A percentile compares a stretch with the other conserved stretches of the same genome.
These are phyloP conservation scores for Catajapyx aquilonaris DNA, from an alignment of 1,140 invertebrate genomes.

Conservation along the genomic window DNA sequence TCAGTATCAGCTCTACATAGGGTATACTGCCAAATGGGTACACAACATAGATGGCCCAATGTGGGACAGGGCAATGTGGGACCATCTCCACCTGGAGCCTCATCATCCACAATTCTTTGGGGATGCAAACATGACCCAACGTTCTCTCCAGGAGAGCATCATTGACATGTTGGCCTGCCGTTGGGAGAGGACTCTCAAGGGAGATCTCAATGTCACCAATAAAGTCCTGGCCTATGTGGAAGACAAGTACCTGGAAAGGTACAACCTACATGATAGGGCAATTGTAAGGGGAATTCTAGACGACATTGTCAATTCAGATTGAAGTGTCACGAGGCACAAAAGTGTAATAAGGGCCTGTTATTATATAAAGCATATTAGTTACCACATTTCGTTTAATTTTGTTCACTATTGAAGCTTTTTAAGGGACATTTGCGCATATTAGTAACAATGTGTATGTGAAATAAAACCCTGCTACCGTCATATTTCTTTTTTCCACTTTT, in stretches of 20 bases:
- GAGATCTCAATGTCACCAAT: background rate
- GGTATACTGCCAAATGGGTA: background rate
- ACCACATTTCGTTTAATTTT: background rate
- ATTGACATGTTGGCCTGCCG: background rate
- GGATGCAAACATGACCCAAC: background rate
- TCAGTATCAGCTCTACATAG: background rate
- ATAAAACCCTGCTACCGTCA: background rate
- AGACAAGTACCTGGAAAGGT: background rate
- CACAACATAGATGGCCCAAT: background rate
- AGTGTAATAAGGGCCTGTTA: background rate
- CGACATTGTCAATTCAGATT: background rate
- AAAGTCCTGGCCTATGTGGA: background rate
- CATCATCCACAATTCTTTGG: background rate
- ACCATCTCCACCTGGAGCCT: background rate
- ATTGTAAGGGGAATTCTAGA: background rate
- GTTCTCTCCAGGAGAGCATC: background rate
- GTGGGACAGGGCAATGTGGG: background rate
- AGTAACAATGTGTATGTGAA: background rate
- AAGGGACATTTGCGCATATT: background rate
- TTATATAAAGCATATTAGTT: background rate
- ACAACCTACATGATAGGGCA: background rate
- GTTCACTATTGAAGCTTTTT: background rate
- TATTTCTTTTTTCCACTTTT: no score
- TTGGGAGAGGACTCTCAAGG: background rate
- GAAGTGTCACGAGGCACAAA: no score